A percentile compares a stretch with the other conserved stretches of the same genome.
Evolutionary conservation across 1,140 invertebrate species (phyloP).

Genomic region (Battus philenor): DNA sequence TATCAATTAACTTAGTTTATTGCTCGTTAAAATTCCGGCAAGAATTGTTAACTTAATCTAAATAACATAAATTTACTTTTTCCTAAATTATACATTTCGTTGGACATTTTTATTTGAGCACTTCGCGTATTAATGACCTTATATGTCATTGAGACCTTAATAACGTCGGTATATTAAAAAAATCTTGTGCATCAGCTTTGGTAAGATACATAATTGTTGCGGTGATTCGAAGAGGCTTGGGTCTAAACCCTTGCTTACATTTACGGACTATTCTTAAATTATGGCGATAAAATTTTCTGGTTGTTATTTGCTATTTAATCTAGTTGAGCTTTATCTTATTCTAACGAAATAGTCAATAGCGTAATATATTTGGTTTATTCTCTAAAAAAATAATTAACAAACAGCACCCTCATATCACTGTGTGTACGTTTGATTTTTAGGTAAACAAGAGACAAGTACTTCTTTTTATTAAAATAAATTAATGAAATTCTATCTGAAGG

Average conservation of each 20-base stretch:
- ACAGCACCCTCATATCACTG: constrained; percentile 60
- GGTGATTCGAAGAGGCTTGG: not conserved
- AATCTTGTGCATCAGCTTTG: too few relatives aligned
- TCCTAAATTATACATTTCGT: not conserved
- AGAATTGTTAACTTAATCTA: constrained; percentile 9
- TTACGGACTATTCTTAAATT: constrained; percentile 26
- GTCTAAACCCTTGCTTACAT: not conserved
- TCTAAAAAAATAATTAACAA: constrained; percentile 41
- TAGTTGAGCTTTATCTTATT: constrained; percentile 60
- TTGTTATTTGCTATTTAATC: constrained; percentile 31
- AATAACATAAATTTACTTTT: not conserved
- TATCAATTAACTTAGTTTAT: constrained; percentile 6
- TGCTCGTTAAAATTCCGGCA: constrained; percentile 11
- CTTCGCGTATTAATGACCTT: too few relatives aligned
- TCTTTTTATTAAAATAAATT: constrained; percentile 12
- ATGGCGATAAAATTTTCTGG: constrained; percentile 26
- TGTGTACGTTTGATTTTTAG: constrained; percentile 28
- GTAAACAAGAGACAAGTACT: constrained; percentile 6
- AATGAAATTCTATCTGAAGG: constrained; percentile 13
- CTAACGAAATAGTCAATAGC: constrained; percentile 38
- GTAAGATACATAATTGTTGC: too few relatives aligned
- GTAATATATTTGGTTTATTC: constrained; percentile 63
- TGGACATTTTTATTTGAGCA: not conserved
- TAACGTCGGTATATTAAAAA: too few relatives aligned
- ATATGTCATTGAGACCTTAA: too few relatives aligned